Evolutionary conservation across 1,140 invertebrate genomes (phyloP).

Genomic region (Ostrea denselamellosa): DNA sequence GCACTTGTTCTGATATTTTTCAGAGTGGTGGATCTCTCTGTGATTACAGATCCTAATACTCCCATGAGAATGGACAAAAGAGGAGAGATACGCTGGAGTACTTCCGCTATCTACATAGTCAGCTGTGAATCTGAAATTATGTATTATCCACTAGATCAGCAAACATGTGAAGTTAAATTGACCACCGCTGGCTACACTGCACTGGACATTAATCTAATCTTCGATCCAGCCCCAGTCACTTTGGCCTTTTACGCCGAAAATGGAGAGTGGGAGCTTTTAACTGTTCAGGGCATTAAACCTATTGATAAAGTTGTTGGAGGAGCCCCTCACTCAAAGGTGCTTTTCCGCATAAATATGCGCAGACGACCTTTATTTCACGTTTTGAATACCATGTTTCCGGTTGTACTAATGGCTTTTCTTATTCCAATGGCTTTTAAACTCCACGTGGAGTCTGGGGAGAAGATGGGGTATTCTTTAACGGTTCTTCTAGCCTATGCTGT

Average conservation of each 20-base stretch:
- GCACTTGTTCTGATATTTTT: conserved; percentile 1
- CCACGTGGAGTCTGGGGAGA: conserved; percentile 65
- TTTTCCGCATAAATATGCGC: conserved; percentile 50
- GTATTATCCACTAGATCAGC: conserved; percentile 51
- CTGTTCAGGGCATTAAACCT: background rate
- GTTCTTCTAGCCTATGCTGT: conserved; percentile 62
- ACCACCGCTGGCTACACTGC: conserved; percentile 43
- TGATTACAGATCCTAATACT: conserved; percentile 39
- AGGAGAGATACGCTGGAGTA: conserved; percentile 43
- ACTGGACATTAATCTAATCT: background rate
- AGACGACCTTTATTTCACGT: conserved; percentile 55
- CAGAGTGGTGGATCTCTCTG: conserved; percentile 42
- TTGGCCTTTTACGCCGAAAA: conserved; percentile 44
- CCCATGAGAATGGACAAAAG: conserved; percentile 43
- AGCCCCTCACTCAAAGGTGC: conserved; percentile 50
- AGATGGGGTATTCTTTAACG: conserved; percentile 60
- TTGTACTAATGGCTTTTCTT: conserved; percentile 61
- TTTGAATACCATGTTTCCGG: conserved; percentile 56
- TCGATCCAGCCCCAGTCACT: background rate
- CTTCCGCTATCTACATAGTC: conserved; percentile 47
- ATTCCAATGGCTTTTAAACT: conserved; percentile 59
- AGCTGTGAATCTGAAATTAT: conserved; percentile 51
- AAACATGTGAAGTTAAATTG: conserved; percentile 41
- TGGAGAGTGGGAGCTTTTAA: conserved; percentile 50
- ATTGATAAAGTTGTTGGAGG: background rate